Evolutionary conservation across 2,113 vertebrate genomes (phyloP), one percentile per base, ranked within the genome.

Genomic region (Promerops cafer): DNA sequence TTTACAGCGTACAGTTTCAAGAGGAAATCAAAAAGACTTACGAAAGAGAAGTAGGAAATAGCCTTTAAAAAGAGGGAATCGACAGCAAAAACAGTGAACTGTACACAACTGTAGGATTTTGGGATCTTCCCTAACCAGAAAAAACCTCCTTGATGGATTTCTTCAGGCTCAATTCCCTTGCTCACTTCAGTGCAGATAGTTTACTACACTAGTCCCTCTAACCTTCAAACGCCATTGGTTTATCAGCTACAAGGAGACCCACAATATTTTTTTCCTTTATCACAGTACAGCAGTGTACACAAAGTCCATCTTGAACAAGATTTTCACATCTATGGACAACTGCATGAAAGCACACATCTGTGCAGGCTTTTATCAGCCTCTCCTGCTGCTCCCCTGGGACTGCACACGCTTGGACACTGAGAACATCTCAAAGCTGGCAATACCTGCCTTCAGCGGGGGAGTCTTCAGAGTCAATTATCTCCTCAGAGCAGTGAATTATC

Each of bases 21-120:
- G 61, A 89, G 92, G 95, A 97, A 97, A 93, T 88, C 16, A 91
- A 95, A 90, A 87, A 87, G 14, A 53, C 10, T 91, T 70, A 28
- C 0, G 3, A 60, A 91, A 78, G 87, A 83, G 74, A 82, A 79
- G 59, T 93, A 87, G 71, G 88, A 96, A 96, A 91, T 57, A 79
- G 33, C 35, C 68, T 88, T 89, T 83, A 31, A 61, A 91, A 88
- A 86, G 61, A 91, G n/a, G 24, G 13, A 23, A 50, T 24, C 1
- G 2, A 50, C 53, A 93, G 70, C 31, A 56, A 77, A 93, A 77
- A 30, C 65, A 53, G 47, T 11, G 19, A 78, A 27, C 26, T 64
- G 37, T 28, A 60, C 31, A 40, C 44, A 87, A 20, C 18, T 8
- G 52, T n/a, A 77, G n/a, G 56, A 52, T 44, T 18, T 74, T 9